phyloP scores from a whole-genome alignment of 2,888 invertebrate species.

The Camponotus fellah region DNA sequence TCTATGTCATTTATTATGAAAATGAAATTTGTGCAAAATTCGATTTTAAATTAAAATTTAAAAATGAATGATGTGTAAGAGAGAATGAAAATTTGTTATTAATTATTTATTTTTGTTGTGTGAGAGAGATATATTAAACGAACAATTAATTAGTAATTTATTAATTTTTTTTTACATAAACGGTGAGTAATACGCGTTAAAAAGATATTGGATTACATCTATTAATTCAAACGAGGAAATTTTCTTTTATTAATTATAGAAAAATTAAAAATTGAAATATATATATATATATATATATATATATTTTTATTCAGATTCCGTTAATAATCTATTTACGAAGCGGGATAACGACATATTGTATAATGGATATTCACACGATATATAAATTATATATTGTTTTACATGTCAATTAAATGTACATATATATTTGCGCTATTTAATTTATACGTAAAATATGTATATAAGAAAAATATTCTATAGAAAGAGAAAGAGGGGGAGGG shows the following conservation, averaged over 20 bases:
- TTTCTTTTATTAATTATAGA: conserved; percentile 2
- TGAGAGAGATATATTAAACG: background rate
- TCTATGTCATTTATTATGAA: background rate
- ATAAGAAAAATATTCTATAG: conserved; percentile 7
- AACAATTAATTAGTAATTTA: background rate
- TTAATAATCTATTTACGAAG: no score
- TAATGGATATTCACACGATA: background rate
- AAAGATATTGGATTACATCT: conserved; percentile 9
- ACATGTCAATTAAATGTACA: no score
- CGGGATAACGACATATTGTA: no score
- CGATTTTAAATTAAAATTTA: background rate
- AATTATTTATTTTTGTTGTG: background rate
- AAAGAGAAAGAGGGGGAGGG: background rate
- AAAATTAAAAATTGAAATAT: conserved; percentile 1
- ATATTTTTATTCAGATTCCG: no score
- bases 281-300: background rate
- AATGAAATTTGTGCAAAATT: background rate
- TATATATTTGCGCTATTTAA: background rate
- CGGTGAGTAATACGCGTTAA: background rate
- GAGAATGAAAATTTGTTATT: background rate
- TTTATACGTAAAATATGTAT: conserved; percentile 1
- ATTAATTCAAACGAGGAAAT: background rate
- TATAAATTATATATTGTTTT: no score
- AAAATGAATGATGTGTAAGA: background rate
- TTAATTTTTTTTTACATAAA: background rate